Evolutionary conservation across 2,113 vertebrate species (phyloP), one percentile per base, ranked within the genome.

Genomic region (Asarcornis scutulata): DNA sequence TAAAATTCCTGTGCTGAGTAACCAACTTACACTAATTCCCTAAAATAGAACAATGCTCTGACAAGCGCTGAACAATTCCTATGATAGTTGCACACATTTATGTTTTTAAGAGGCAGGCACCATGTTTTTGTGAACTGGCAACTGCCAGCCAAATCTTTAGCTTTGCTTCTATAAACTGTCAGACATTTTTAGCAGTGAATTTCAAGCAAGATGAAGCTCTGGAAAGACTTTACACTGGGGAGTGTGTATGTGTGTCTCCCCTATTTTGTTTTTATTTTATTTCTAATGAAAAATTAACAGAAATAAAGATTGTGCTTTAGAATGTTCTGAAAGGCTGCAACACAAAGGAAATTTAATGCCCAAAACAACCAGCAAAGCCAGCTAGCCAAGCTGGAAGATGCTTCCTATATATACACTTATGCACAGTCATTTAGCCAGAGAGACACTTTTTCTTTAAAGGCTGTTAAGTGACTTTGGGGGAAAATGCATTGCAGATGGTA

Each of bases 401-500:
- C 29, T 87, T 63, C 78, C 76, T 78, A 22, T 48, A 48, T 48
- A 48, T 48, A 34, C 34, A 75, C 15, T 84, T n/a, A 34, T 40
- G 32, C 31, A 62, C 18, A 76, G 25, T 11, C 32, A 32, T 94
- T 93, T 86, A 87, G 42, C 31, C 53, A 85, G 68, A 11, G 36
- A 83, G 52, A 38, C 10, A 27, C 21, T 86, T 86, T 89, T 89
- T 27, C 94, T 96, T 95, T 86, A 85, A 95, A 94, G 64, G 32
- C 76, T 72, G 6, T 80, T 80, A 84, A 90, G 56, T 88, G 64
- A 78, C 87, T 92, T 68, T 42, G 5, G 29, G 27, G 68, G 26
- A 22, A 77, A 96, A 96, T 93, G 71, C 63, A 63, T 85, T 67
- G 77, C 97, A 97, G 97, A 97, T 96, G 95, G 66, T 88, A 18